These are phyloP conservation scores for Argyresthia goedartella DNA, from an alignment of 2,888 invertebrate species.

Conservation along the genomic window DNA sequence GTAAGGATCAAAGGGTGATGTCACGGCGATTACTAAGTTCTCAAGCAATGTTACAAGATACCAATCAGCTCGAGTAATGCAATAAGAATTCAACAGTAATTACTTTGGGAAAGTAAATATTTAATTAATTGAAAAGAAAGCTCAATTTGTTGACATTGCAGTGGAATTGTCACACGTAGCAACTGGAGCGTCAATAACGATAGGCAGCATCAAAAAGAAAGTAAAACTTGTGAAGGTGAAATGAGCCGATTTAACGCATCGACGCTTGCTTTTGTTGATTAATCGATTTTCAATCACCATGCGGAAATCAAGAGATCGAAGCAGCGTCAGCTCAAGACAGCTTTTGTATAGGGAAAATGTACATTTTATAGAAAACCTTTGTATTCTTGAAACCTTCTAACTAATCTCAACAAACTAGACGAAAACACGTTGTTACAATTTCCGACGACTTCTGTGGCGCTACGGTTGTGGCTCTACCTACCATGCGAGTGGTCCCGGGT, in stretches of 20 bases:
- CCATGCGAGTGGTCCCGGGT: no score
- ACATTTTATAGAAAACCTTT: no score
- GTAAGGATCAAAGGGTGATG: no score
- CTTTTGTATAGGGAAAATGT: no score
- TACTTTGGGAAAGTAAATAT: conserved; percentile 1
- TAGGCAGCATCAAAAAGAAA: conserved; percentile 26
- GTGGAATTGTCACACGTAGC: conserved; percentile 25
- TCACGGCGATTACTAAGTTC: no score
- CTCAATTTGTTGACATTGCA: conserved; percentile 10
- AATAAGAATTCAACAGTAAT: not conserved
- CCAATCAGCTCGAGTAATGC: not conserved
- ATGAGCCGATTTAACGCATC: conserved; percentile 46
- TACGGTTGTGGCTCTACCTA: no score
- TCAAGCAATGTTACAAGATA: conserved; percentile 3
- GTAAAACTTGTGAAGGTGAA: conserved; percentile 22
- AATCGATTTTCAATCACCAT: conserved; percentile 33
- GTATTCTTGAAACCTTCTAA: no score
- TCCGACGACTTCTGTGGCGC: no score
- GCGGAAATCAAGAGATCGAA: conserved; percentile 23
- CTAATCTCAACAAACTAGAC: no score
- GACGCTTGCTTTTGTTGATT: conserved; percentile 12
- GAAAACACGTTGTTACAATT: no score
- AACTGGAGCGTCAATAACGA: conserved; percentile 35
- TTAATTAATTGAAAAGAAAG: conserved; percentile 6
- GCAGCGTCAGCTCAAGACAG: not conserved